Percentiles rank a stretch among this genome's conserved stretches.
These are phyloP conservation scores for Brachylomia viminalis DNA, from an alignment of 2,888 invertebrate genomes.

Conservation along the genomic window DNA sequence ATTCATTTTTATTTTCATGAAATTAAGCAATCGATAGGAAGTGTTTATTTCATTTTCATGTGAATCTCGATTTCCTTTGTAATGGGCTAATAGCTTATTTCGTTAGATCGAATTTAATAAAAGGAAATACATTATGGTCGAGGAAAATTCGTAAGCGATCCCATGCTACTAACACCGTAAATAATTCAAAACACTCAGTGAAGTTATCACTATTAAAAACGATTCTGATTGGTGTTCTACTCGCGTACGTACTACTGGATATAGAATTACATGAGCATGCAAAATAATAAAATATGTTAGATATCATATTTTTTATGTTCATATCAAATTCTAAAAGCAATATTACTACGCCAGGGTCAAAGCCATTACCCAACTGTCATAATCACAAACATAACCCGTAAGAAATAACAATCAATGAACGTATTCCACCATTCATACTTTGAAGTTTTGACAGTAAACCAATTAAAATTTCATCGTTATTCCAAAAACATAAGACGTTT, in stretches of 20 bases:
- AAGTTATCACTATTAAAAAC: background rate
- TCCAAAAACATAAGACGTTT: conserved; percentile 57
- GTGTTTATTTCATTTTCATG: background rate
- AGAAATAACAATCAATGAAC: conserved; percentile 10
- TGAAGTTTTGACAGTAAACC: conserved; percentile 51
- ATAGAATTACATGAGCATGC: conserved; percentile 21
- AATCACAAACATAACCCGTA: background rate
- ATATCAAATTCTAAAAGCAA: conserved; percentile 14
- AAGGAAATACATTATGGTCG: background rate
- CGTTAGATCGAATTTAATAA: background rate
- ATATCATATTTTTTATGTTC: conserved; percentile 11
- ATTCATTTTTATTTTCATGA: background rate
- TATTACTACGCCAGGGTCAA: background rate
- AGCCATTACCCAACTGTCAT: background rate
- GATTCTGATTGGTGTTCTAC: background rate
- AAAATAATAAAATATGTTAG: conserved; percentile 17
- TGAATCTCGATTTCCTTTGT: background rate
- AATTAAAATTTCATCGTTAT: conserved; percentile 65
- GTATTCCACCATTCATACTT: conserved; percentile 36
- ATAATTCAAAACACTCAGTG: too few relatives aligned
- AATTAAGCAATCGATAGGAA: background rate
- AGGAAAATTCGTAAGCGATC: background rate
- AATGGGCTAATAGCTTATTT: background rate
- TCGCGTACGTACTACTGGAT: background rate
- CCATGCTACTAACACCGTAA: background rate